These are phyloP conservation scores for Theocolax elegans DNA, from an alignment of 1,140 invertebrate genomes.

Conservation along the genomic window DNA sequence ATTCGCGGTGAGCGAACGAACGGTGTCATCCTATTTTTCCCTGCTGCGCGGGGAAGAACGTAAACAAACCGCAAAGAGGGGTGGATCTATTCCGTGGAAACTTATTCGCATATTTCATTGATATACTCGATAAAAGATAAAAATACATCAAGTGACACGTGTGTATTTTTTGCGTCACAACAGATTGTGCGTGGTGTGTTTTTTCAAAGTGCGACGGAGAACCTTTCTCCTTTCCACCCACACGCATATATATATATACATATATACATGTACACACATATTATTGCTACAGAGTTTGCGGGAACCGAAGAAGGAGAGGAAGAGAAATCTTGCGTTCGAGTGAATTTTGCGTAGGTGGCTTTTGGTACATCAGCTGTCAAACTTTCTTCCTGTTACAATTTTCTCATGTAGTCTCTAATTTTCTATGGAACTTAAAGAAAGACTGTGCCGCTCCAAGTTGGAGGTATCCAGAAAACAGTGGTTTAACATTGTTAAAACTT, in stretches of 20 bases:
- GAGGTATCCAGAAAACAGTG: not conserved
- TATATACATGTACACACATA: too few relatives aligned
- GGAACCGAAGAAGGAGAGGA: too few relatives aligned
- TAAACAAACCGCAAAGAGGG: too few relatives aligned
- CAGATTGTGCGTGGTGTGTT: not conserved
- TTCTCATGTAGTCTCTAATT: not conserved
- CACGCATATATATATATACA: not conserved
- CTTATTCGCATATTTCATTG: not conserved
- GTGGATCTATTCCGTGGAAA: not conserved
- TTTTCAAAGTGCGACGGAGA: constrained; percentile 15
- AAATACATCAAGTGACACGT: not conserved
- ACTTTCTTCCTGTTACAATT: not conserved
- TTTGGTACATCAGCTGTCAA: constrained; percentile 11
- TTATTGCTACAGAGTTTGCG: too few relatives aligned
- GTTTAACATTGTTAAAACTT: too few relatives aligned
- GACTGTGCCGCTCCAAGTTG: too few relatives aligned
- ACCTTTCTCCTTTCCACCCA: constrained; percentile 33
- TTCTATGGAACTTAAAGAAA: not conserved
- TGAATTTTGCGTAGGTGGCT: not conserved
- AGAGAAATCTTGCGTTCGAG: too few relatives aligned
- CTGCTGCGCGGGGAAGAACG: too few relatives aligned
- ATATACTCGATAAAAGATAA: not conserved
- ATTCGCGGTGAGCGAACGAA: too few relatives aligned
- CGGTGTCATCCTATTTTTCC: too few relatives aligned
- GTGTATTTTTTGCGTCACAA: not conserved